Evolutionary conservation across 2,113 vertebrate species (phyloP), one percentile per base, ranked within the genome.

Genomic region (Festucalex cinctus): DNA sequence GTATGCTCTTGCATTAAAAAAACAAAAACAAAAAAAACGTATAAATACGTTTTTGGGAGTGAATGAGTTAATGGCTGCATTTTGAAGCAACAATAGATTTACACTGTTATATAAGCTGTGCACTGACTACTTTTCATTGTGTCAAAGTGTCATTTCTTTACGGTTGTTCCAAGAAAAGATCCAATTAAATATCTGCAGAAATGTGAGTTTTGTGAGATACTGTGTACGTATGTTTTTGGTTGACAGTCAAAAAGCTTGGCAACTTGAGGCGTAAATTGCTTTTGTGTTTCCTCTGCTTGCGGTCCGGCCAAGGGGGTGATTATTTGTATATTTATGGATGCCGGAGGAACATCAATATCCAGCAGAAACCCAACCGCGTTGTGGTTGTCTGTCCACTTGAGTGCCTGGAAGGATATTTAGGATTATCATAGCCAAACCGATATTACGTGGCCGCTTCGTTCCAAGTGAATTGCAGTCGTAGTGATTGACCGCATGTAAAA

Each of bases 401-500:
- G 83, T 85, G 78, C 80, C 75, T 46, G 51, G 68, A 71, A 56
- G 28, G 68, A 63, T 59, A 44, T 76, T 86, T 83, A 66, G 63
- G 68, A 80, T 83, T 62, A 75, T 74, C 68, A 32, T 54, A 24
- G 77, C 82, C 80, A 87, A 85, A 84, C 81, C 83, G 74, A 66
- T 79, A 46, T 9, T 83, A 85, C 87, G 84, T 84, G 82, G 82
- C 81, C 78, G 65, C 82, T 76, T 86, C 54, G 81, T 79, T 81
- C 80, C 69, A 76, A 76, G 78, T 71, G 73, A 73, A 71, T 74
- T 89, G 82, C 69, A 83, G 87, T 82, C 6, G 9, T 65, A 57
- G 66, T 64, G 79, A 73, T 80, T 82, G 80, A 69, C 51, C 79
- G 62, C 43, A 54, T 65, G 32, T 71, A 82, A 83, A 89, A 81